phyloP scores from a whole-genome alignment of 2,797 vertebrate genomes.

The Staurois parvus region DNA sequence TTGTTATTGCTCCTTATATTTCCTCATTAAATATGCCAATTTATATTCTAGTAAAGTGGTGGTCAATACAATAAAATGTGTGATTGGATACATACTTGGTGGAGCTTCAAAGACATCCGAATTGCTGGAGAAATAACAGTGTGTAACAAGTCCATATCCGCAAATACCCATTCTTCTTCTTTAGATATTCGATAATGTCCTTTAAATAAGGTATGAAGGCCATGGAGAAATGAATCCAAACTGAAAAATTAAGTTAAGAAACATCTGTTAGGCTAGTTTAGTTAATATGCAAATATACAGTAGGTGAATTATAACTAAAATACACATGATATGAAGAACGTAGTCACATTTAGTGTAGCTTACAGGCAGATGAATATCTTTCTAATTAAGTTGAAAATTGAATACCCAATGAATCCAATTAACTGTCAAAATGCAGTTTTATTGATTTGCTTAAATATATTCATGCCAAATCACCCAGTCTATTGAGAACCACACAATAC shows the following conservation, averaged over 20 bases:
- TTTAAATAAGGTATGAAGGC: conserved; percentile 96
- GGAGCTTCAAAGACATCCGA: conserved; percentile 95
- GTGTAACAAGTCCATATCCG: conserved; percentile 94
- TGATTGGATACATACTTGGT: conserved; percentile 82
- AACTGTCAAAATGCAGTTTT: no score
- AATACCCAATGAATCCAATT: no score
- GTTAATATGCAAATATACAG: background rate
- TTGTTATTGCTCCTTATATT: background rate
- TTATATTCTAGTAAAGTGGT: background rate
- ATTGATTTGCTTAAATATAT: no score
- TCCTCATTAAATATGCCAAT: background rate
- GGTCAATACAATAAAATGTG: background rate
- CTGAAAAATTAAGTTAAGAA: conserved; percentile 74
- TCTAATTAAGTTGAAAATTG: background rate
- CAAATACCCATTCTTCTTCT: conserved; percentile 96
- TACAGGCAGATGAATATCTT: no score
- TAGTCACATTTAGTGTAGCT: no score
- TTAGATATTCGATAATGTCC: conserved; percentile 93
- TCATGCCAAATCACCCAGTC: no score
- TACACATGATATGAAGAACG: background rate
- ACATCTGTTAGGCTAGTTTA: background rate
- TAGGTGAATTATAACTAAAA: background rate
- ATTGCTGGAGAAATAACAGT: conserved; percentile 83
- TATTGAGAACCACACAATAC: no score
- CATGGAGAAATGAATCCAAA: conserved; percentile 94